Evolutionary conservation across 2,797 vertebrate genomes (phyloP), one percentile per base, ranked within the genome.

Genomic region (Pangasius sanitwongsei): DNA sequence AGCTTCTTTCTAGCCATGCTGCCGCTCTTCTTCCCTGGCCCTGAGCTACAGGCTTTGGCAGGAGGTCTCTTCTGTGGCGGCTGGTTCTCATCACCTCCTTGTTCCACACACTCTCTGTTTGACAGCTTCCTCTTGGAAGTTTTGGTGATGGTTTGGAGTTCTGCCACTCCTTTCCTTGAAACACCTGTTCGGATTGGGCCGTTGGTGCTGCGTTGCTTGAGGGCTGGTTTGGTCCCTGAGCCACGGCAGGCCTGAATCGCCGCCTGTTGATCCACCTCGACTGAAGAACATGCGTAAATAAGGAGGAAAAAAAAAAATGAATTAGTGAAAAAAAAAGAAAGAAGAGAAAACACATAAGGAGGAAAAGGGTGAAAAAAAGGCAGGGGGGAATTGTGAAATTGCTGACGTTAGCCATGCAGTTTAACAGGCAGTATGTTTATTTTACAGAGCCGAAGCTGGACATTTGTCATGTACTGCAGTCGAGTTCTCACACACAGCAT

Each of bases 71-170:
- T 96, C 92, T 92, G 94, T 80, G 94, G 94, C 89, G 94, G 95
- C 93, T 97, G 94, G 86, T 96, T 97, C 94, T 96, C 96, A 65
- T 95, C 91, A 90, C 92, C 93, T 90, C 93, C 94, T 90, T 93
- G 94, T 91, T 93, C 93, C 85, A 94, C 94, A 15, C 86, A 55
- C 81, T 89, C 88, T 65, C 93, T 90, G 87, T 96, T 97, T 93
- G 95, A 94, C 92, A 97, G 97, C 93, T 97, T 98, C 94, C 97
- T 97, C 94, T 97, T 97, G 81, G 92, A 94, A 89, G 93, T 94
- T 93, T 96, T 95, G 86, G 89, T 94, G 93, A 94, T 95, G 91
- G 88, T 94, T 92, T 93, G 93, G 92, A 92, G 93, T 90, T 69
- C 92, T 87, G 93, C 89, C 91, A 94, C 94, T 89, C 92, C 93